phyloP scores from a whole-genome alignment of 2,797 vertebrate genomes.

The Austrolebias charrua region DNA sequence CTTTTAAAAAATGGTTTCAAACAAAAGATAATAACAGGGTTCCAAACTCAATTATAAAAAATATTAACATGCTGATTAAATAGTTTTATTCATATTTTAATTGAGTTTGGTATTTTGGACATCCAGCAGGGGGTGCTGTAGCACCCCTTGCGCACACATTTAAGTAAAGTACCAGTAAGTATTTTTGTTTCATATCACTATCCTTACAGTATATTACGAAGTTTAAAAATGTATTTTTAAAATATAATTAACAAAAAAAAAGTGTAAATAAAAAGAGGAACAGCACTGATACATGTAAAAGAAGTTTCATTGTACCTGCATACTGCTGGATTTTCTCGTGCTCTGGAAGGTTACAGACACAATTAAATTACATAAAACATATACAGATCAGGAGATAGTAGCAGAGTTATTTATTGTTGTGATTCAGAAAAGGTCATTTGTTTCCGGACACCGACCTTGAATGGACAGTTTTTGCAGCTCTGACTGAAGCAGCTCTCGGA shows the following conservation, averaged over 20 bases:
- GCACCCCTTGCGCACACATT: too few species aligned
- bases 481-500: constrained; percentile 49
- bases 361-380: neutral
- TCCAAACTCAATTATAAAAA: too few species aligned
- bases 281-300: neutral
- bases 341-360: constrained; percentile 53
- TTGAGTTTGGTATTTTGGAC: too few species aligned
- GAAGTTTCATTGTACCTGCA: constrained; percentile 57
- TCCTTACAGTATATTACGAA: too few species aligned
- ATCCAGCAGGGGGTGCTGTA: too few species aligned
- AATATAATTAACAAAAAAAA: neutral
- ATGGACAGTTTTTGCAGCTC: constrained; percentile 49
- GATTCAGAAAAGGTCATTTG: neutral
- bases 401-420: neutral
- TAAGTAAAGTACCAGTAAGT: too few species aligned
- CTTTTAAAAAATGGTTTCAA: too few species aligned
- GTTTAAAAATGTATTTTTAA: too few species aligned
- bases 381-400: neutral
- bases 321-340: constrained; percentile 63
- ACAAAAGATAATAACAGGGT: too few species aligned
- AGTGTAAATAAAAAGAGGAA: neutral
- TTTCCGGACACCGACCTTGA: constrained; percentile 49
- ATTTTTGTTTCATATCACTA: too few species aligned
- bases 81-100: too few species aligned
- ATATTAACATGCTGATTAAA: too few species aligned